phyloP scores from a whole-genome alignment of 2,888 invertebrate genomes.

The Eupithecia pulchellata region DNA sequence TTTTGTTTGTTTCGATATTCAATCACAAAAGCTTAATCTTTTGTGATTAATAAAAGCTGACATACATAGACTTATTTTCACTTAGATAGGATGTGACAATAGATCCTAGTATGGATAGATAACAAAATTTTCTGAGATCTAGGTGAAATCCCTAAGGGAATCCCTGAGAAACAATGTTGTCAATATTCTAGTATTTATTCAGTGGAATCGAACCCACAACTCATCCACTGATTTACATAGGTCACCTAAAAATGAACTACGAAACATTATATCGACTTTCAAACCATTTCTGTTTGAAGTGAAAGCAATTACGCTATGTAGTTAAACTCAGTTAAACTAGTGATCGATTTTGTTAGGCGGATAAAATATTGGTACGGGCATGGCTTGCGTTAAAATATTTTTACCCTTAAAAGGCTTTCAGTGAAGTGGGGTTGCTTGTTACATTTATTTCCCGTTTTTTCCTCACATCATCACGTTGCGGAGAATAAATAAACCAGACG shows the following conservation, averaged over 20 bases:
- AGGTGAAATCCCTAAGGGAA: too few relatives aligned
- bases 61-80: too few relatives aligned
- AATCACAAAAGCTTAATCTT: too few relatives aligned
- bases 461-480: neutral
- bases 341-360: slow-evolving; percentile 13
- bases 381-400: slow-evolving; percentile 2
- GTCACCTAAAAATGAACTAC: neutral
- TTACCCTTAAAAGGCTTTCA: slow-evolving; percentile 20
- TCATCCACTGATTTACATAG: neutral
- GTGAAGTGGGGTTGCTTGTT: slow-evolving; percentile 7
- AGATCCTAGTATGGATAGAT: too few relatives aligned
- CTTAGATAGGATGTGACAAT: too few relatives aligned
- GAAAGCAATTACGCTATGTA: slow-evolving; percentile 3
- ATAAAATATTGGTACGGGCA: slow-evolving; percentile 11
- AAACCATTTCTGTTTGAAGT: slow-evolving; percentile 1
- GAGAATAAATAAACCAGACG: neutral
- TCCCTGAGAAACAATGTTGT: too few relatives aligned
- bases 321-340: slow-evolving; percentile 11
- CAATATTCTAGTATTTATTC: neutral
- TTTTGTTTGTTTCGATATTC: too few relatives aligned
- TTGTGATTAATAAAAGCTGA: too few relatives aligned
- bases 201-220: neutral
- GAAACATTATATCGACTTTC: neutral
- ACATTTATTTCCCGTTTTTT: neutral
- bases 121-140: too few relatives aligned